phyloP scores from a whole-genome alignment of 2,113 vertebrate genomes.

The Ageneiosus marmoratus region DNA sequence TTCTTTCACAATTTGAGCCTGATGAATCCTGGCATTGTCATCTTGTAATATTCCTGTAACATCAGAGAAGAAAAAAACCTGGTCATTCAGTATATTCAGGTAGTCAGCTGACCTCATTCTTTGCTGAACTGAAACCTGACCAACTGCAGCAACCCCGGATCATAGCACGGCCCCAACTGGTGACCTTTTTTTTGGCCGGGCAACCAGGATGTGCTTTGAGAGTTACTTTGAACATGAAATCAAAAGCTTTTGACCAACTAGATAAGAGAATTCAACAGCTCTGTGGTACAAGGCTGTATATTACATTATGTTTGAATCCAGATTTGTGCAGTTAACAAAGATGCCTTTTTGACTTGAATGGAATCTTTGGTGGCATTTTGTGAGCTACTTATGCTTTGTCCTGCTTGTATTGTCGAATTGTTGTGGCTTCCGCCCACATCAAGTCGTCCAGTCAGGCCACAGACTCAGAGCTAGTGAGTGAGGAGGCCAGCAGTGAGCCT shows the following conservation, averaged over 20 bases:
- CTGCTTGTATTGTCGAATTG: slow-evolving; percentile 29
- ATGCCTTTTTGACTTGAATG: slow-evolving; percentile 36
- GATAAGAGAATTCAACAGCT: not conserved
- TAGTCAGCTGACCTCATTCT: too few relatives aligned
- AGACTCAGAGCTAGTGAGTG: not conserved
- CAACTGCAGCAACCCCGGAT: too few relatives aligned
- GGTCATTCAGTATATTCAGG: too few relatives aligned
- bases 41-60: too few relatives aligned
- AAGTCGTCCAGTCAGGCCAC: slow-evolving; percentile 11
- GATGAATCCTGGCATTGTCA: too few relatives aligned
- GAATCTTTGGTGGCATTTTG: slow-evolving; percentile 45
- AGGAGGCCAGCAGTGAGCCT: slow-evolving; percentile 37
- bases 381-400: slow-evolving; percentile 31
- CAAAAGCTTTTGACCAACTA: not conserved
- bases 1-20: too few relatives aligned
- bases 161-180: too few relatives aligned
- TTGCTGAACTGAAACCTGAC: too few relatives aligned
- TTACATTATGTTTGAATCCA: not conserved
- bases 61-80: too few relatives aligned
- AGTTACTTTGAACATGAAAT: too few relatives aligned
- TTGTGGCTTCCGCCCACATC: slow-evolving; percentile 26
- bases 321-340: slow-evolving; percentile 27
- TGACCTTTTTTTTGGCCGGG: too few relatives aligned
- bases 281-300: not conserved
- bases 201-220: too few relatives aligned